Conservation (phyloP, 2,888 invertebrate genomes). For the Neocrepidodera transversa region DNA sequence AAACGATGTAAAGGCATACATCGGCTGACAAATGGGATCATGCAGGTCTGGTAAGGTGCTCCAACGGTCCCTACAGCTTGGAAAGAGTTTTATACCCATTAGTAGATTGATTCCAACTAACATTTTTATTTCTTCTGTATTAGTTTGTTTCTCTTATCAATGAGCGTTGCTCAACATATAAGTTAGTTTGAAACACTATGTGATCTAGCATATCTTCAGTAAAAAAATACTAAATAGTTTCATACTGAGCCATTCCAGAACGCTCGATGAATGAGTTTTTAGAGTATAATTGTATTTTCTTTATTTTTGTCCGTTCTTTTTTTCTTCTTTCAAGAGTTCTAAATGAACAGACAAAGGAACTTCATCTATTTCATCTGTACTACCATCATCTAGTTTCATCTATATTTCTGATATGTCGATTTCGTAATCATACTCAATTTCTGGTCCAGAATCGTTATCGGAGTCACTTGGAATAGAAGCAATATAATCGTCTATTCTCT, state of each 20-base stretch:
- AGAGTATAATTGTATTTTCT: background rate
- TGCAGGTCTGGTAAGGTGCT: constrained; percentile 20
- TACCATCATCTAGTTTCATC: background rate
- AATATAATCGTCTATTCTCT: too few species aligned
- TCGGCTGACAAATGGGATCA: constrained; percentile 24
- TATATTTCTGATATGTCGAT: background rate
- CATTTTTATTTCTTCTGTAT: constrained; percentile 26
- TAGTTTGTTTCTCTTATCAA: constrained; percentile 5
- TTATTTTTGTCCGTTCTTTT: background rate
- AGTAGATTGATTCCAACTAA: constrained; percentile 31
- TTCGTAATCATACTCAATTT: too few species aligned
- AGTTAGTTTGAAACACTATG: constrained; percentile 18
- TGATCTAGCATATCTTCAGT: constrained; percentile 10
- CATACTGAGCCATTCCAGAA: too few species aligned
- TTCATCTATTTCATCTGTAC: background rate
- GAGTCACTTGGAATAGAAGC: too few species aligned
- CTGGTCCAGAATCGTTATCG: too few species aligned
- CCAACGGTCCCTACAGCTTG: constrained; percentile 33
- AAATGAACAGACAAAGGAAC: background rate
- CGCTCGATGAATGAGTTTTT: background rate
- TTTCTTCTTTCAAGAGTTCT: background rate
- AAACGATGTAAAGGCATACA: too few species aligned
- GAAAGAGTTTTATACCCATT: constrained; percentile 30
- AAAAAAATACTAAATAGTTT: constrained; percentile 9
- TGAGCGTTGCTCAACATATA: constrained; percentile 9